Evolutionary conservation across 2,113 vertebrate species (phyloP).

Genomic region (Pygoscelis adeliae): DNA sequence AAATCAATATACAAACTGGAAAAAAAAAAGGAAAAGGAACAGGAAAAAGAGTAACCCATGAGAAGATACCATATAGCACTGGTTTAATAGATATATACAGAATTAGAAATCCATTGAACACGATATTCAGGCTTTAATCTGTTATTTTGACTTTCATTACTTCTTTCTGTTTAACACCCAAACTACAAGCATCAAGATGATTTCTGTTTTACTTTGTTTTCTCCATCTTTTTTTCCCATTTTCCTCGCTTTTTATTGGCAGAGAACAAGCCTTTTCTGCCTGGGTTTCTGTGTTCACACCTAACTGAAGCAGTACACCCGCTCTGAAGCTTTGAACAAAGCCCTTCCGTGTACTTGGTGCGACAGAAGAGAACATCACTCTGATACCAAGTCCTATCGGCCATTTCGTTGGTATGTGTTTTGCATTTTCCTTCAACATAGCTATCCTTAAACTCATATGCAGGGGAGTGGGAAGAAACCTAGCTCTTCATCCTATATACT

Average conservation of each 20-base stretch:
- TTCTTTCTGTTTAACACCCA: not conserved
- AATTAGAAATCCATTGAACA: slow-evolving; percentile 42
- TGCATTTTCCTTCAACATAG: not conserved
- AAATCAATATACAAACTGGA: slow-evolving; percentile 46
- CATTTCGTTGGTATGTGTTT: not conserved
- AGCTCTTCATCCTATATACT: not conserved
- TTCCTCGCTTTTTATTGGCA: not conserved
- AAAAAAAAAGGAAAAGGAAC: not conserved
- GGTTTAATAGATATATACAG: slow-evolving; percentile 53
- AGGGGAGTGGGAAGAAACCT: not conserved
- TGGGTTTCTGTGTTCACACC: not conserved
- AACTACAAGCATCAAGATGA: not conserved
- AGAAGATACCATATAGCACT: slow-evolving; percentile 39
- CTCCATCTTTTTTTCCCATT: not conserved
- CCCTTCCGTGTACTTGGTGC: not conserved
- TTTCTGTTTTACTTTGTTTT: not conserved
- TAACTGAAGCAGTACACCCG: not conserved
- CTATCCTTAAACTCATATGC: not conserved
- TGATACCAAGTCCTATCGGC: not conserved
- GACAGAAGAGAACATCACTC: slow-evolving; percentile 7
- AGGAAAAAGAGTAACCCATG: slow-evolving; percentile 5
- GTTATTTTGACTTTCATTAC: slow-evolving; percentile 16
- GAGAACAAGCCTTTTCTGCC: not conserved
- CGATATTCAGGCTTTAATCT: slow-evolving; percentile 1
- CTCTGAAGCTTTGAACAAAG: not conserved